Evolutionary conservation across 2,113 vertebrate genomes (phyloP), one percentile per base, ranked within the genome.

Genomic region (Myocastor coypus): DNA sequence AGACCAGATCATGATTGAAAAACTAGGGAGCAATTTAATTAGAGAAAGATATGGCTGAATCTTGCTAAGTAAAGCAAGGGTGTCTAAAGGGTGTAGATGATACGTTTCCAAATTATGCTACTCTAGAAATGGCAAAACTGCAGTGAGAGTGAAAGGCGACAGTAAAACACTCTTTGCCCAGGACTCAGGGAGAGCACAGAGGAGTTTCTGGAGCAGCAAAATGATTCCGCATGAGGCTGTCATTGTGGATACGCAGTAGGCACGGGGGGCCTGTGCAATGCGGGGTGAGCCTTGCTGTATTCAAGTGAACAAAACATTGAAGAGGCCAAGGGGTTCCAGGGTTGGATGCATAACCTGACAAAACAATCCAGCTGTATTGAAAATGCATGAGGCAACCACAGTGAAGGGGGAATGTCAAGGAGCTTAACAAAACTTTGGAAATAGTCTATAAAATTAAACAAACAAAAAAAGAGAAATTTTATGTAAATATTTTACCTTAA

Each of bases 391-490:
- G 83, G n/a, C 37, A 87, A 83, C 7, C 42, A 86, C 26, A 84
- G 37, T 8, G 3, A 89, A 68, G 34, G 1, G 32, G 22, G 6
- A 52, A 91, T 42, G 32, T 73, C 83, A n/a, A 28, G 69, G 40
- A 71, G 37, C 52, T 93, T n/a, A n/a, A 40, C 78, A 42, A 91
- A 83, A 83, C 11, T 88, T 78, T 78, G 73, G 30, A 91, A 71
- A 83, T 50, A 6, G 7, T 83, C 40, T 87, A 37, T 92, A 68
- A 87, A 90, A 81, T 63, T 80, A 87, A 92, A 89, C 55, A 57
- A 46, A 46, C 46, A 46, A 46, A 66, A 42, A 22, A 77, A 32
- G 78, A 88, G 26, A 77, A 37, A 63, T 16, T 37, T 4, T n/a
- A 12, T 34, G 4, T 40, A 71, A 86, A 5, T 75, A 30, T 26